Evolutionary conservation across 2,113 vertebrate species (phyloP), one percentile per base, ranked within the genome.

Genomic region (Engraulis encrasicolus): DNA sequence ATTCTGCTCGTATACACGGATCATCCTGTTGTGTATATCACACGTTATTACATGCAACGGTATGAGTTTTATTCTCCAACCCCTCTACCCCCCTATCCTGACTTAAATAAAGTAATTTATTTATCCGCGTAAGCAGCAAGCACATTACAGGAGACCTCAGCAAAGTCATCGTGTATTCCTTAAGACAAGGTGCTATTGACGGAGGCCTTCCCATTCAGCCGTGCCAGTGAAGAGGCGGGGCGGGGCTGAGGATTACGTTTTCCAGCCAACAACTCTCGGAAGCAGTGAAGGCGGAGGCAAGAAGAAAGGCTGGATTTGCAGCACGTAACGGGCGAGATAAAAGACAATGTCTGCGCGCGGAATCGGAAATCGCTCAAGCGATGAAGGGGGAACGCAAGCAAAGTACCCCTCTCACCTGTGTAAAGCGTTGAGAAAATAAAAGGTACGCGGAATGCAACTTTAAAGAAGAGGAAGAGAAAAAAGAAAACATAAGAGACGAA

Each of bases 121-220:
- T 79, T 80, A 83, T 85, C 50, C 38, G 9, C 36, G 1, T 84
- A 85, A 78, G 85, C 71, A 79, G 84, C 85, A 89, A 89, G 85
- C 88, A 85, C 87, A 91, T 93, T 92, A 90, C 86, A 87, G 37
- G 79, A 90, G 91, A 90, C 90, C 91, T 89, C 61, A 71, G 61
- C 14, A 31, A 71, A 71, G 61, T 31, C 61, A 27, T 71, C 91
- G 86, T 88, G 88, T 90, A 90, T 89, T 90, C 89, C 82, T 86
- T 87, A 89, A 91, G 78, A 92, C 91, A 93, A 88, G 89, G 87
- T 90, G 90, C 88, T 91, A 92, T 92, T 92, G 92, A 93, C 89
- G 89, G 91, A 82, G 83, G n/a, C n/a, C 88, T 86, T 91, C 91
- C 89, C 81, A 82, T 89, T 88, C 90, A 87, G 89, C 90, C 89